Evolutionary conservation across 2,797 vertebrate species (phyloP).

Genomic region (Neosalanx taihuensis): DNA sequence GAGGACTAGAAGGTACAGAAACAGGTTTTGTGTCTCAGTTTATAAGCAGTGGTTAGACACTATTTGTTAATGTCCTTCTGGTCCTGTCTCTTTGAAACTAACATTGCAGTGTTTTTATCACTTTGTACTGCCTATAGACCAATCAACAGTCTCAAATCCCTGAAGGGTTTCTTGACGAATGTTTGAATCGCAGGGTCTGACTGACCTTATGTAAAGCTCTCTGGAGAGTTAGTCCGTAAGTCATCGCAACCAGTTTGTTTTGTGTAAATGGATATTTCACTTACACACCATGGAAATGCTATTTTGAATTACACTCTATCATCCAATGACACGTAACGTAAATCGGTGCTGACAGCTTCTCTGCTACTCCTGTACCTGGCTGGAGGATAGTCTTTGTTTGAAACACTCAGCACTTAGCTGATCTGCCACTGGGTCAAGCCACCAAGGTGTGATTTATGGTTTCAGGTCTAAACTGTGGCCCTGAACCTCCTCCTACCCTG

Average conservation of each 20-base stretch:
- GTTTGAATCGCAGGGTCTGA: neutral
- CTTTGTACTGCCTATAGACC: too few species aligned
- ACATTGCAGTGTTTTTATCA: too few species aligned
- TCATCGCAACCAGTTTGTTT: neutral
- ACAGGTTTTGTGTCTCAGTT: neutral
- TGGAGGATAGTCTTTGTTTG: constrained; percentile 2
- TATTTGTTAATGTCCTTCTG: neutral
- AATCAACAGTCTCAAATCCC: too few species aligned
- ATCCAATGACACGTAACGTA: constrained; percentile 19
- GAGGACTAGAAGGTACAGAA: neutral
- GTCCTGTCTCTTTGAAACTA: too few species aligned
- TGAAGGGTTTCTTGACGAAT: too few species aligned
- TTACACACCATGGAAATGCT: neutral
- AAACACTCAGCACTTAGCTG: neutral
- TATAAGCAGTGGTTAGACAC: neutral
- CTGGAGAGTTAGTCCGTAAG: neutral
- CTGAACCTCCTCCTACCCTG: neutral
- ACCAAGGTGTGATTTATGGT: constrained; percentile 9
- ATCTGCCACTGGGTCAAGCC: constrained; percentile 8
- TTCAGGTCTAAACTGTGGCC: constrained; percentile 5
- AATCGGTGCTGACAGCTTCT: constrained; percentile 15
- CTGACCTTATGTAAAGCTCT: neutral
- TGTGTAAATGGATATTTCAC: constrained; percentile 1
- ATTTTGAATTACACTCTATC: neutral
- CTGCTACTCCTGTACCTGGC: neutral